phyloP scores from a whole-genome alignment of 2,113 vertebrate species.

The Syrmaticus mikado region DNA sequence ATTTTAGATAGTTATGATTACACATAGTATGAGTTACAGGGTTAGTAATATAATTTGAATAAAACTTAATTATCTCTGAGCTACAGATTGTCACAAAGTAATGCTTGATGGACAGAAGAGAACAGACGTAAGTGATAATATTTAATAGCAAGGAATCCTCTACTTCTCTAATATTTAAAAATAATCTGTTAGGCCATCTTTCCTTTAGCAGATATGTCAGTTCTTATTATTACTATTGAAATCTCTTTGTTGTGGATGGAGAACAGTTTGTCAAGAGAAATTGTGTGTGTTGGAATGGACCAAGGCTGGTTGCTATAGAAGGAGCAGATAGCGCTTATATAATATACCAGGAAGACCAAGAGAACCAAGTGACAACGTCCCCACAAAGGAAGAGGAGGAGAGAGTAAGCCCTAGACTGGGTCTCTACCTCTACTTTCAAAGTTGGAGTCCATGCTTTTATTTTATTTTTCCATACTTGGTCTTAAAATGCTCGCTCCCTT shows the following conservation, averaged over 20 bases:
- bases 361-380: background rate
- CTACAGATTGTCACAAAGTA: conserved; percentile 1
- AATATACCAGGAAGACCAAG: background rate
- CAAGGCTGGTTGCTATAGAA: background rate
- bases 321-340: rapidly evolving
- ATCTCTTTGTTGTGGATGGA: background rate
- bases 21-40: background rate
- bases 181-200: conserved; percentile 24
- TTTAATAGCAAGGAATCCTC: conserved; percentile 46
- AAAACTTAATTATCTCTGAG: conserved; percentile 1
- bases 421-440: background rate
- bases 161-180: conserved; percentile 47
- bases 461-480: background rate
- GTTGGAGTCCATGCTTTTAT: background rate
- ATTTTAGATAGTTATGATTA: conserved; percentile 33
- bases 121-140: background rate
- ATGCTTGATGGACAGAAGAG: background rate
- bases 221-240: background rate
- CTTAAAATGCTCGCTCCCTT: rapidly evolving
- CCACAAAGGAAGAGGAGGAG: background rate
- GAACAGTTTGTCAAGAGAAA: background rate
- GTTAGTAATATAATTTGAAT: conserved; percentile 27
- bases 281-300: background rate
- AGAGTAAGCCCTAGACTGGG: background rate
- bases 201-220: background rate